phyloP scores from a whole-genome alignment of 2,888 invertebrate species.

The Acleris sparsana region DNA sequence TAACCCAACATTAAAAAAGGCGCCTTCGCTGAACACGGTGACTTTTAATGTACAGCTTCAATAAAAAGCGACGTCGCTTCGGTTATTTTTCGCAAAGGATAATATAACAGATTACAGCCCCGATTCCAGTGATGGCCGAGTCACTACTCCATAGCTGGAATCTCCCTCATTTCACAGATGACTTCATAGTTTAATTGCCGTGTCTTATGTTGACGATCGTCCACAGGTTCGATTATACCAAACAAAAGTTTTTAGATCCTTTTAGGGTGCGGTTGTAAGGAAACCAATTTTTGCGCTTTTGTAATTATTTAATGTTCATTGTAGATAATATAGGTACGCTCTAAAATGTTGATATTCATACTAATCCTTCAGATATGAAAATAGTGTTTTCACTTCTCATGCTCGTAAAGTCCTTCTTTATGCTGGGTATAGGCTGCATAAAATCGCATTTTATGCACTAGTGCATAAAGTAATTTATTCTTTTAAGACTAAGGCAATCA shows the following conservation, averaged over 20 bases:
- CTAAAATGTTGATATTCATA: too few relatives aligned
- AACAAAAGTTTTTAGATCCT: neutral
- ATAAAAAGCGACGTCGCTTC: neutral
- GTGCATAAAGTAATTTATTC: too few relatives aligned
- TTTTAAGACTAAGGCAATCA: too few relatives aligned
- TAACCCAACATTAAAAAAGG: too few relatives aligned
- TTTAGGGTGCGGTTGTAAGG: neutral
- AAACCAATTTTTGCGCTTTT: neutral
- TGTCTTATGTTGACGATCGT: constrained; percentile 1
- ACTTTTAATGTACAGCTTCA: neutral
- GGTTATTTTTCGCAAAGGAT: constrained; percentile 11
- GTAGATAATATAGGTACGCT: too few relatives aligned
- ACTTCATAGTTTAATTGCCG: constrained; percentile 9
- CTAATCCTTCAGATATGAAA: too few relatives aligned
- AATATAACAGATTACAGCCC: constrained; percentile 7
- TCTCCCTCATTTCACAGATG: constrained; percentile 30
- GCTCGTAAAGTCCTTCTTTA: too few relatives aligned
- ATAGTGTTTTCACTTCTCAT: too few relatives aligned
- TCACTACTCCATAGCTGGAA: constrained; percentile 21
- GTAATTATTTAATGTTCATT: too few relatives aligned
- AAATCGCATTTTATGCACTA: too few relatives aligned
- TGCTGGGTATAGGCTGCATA: too few relatives aligned
- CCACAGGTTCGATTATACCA: neutral
- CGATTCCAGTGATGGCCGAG: constrained; percentile 16
- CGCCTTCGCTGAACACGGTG: too few relatives aligned